Base-by-base conservation (phyloP, 2,113 vertebrate species). In the Tangachromis dhanisi region DNA sequence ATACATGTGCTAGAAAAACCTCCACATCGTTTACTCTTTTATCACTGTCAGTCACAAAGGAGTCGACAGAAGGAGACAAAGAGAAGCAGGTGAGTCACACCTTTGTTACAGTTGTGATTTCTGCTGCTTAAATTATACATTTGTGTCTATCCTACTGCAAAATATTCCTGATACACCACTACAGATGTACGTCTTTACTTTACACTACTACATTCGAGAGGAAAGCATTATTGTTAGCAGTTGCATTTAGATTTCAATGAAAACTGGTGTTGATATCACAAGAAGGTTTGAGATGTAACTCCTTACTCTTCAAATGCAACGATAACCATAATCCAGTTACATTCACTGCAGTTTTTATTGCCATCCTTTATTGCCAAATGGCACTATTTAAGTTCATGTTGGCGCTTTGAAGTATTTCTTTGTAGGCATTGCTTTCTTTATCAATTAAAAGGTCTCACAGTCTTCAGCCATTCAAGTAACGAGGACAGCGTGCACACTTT, bases 81-180 rank as follows among this genome's bases (percentile, higher is more conserved):
- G 38, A 47, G 38, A 61, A 61, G 24, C 80, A 81, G 80, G 35
- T 45, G 80, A 81, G 53, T 45, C 38, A 12, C 24, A 13, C 24
- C 17, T 81, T 61, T 45, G 55, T 29, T 59, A 76, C 54, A 45
- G 16, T 42, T 19, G 40, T 61, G 71, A 16, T 57, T 81, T 79
- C 24, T 53, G 19, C 38, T 82, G 80, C 26, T 47, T 45, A 31
- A 31, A 61, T 63, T 9, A 81, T 57, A 31, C 4, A 61, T 31
- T 19, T 49, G 16, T 31, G 16, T 19, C 24, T 12, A 12, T 49
- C 1, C 6, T 31, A 29, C 9, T 66, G 19, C 61, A 13, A 66
- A 38, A 66, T 38, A 66, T 66, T 38, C 61, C 61, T 38, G 0
- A 66, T 71, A 42, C 35, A 40, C n/a, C 13, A 16, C 66, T 71